phyloP scores from a whole-genome alignment of 2,113 vertebrate species.

The Aptenodytes patagonicus region DNA sequence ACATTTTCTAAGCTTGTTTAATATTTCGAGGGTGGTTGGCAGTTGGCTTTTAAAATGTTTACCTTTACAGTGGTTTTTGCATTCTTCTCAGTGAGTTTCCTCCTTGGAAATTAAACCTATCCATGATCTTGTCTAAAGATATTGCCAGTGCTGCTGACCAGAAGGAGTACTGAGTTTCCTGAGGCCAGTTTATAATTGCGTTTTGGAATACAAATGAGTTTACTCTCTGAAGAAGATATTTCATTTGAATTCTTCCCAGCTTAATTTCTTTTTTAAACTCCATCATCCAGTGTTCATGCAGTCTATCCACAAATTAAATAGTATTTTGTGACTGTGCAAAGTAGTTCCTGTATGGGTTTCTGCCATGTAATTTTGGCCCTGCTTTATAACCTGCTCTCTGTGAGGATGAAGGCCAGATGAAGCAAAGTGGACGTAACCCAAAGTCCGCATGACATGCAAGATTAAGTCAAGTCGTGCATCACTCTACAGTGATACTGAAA shows the following conservation, averaged over 20 bases:
- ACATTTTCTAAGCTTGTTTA: background rate
- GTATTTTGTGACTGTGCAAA: background rate
- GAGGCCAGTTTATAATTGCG: constrained; percentile 3
- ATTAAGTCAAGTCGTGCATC: background rate
- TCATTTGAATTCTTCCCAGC: background rate
- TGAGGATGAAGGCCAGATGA: background rate
- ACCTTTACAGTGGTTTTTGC: background rate
- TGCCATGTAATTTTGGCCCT: background rate
- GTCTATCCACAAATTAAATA: background rate
- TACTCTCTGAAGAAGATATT: background rate
- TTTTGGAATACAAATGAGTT: constrained; percentile 27
- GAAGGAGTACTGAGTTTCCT: background rate
- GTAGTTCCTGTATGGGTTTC: background rate
- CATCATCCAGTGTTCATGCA: background rate
- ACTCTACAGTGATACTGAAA: background rate
- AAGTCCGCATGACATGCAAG: rapidly evolving
- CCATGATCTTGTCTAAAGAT: background rate
- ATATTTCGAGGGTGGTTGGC: background rate
- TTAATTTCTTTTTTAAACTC: background rate
- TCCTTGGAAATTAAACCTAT: constrained; percentile 12
- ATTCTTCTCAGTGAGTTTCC: background rate
- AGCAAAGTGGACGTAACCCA: background rate
- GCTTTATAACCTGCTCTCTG: background rate
- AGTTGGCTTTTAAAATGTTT: background rate
- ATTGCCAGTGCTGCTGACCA: constrained; percentile 3